Conservation (phyloP, 2,888 invertebrate genomes). For the Amphipyra tragopoginis region DNA sequence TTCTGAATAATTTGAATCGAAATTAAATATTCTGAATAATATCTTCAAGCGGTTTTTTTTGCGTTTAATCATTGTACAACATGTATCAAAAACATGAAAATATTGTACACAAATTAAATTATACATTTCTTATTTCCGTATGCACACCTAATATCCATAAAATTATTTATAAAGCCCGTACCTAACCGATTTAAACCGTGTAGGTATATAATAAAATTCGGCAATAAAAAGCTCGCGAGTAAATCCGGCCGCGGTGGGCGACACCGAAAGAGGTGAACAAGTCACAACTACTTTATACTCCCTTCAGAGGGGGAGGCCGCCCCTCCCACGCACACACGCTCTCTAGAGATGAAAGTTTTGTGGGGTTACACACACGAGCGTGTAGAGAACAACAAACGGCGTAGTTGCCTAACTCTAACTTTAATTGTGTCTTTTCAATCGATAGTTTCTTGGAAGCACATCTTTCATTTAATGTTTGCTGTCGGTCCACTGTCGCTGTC, state of each 20-base stretch:
- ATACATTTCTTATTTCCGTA: not conserved
- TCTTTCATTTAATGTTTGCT: conserved; percentile 71
- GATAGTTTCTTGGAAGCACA: conserved; percentile 79
- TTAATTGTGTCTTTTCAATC: conserved; percentile 90
- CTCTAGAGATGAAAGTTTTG: conserved; percentile 89
- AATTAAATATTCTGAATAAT: no score
- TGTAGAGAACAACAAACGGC: conserved; percentile 85
- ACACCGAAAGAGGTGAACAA: conserved; percentile 90
- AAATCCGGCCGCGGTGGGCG: conserved; percentile 81
- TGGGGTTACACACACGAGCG: conserved; percentile 87
- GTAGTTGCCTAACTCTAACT: conserved; percentile 88
- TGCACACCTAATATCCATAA: conserved; percentile 28
- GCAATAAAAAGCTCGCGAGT: conserved; percentile 75
- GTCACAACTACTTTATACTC: conserved; percentile 89
- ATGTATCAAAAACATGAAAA: no score
- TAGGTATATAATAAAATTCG: conserved; percentile 60
- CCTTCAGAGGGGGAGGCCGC: conserved; percentile 83
- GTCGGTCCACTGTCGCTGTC: conserved; percentile 55
- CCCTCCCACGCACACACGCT: conserved; percentile 72
- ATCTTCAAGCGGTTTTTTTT: no score
- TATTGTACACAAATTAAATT: not conserved
- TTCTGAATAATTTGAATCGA: no score
- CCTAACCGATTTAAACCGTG: conserved; percentile 56
- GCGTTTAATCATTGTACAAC: no score
- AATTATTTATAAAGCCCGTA: conserved; percentile 33